Evolutionary conservation across 2,888 invertebrate genomes (phyloP), one percentile per base, ranked within the genome.

Genomic region (Carcina quercana): DNA sequence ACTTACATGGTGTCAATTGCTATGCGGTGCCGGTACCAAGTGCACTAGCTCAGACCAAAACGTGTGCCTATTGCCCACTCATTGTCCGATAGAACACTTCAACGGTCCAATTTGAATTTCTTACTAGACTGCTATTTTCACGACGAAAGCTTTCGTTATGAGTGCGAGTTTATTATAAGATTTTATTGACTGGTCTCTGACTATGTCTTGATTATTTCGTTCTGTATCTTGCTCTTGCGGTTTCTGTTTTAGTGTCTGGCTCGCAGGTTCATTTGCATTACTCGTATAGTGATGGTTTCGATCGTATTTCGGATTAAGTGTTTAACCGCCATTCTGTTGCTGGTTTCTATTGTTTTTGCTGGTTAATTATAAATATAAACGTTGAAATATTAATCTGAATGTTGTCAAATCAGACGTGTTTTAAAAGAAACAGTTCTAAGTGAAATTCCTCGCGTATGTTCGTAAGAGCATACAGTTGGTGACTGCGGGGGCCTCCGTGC

Each of bases 1-100:
- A 73, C 78, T 59, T 67, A 79, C 76, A 78, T 79, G 79, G 80
- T 75, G 76, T 70, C 75, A 71, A 79, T 75, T 71, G 74, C 58
- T 62, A 53, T 52, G 58, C 60, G 32, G 20, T 22, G 21, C 4
- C 21, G 12, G 28, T 15, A 25, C 20, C 25, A 24, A 31, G 17
- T 17, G 5, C 19, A n/a, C n/a, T n/a, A n/a, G n/a, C n/a, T n/a
- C n/a, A 19, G 44, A 49, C 57, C 42, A 52, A 62, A 65, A 55
- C 43, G 53, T 45, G 38, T 46, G 50, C 47, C 49, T 45, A 53
- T 54, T 53, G 51, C 50, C 51, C 49, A 53, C 53, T 60, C 54
- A 57, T 52, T 52, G 41, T 50, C 45, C 48, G 39, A 55, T 54
- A 49, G 51, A 43, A 43, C 43, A 45, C 48, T 48, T 51, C 51